Percentiles rank a stretch among this genome's conserved stretches.
Conservation (phyloP, 2,113 vertebrate genomes). For the Columbina picui region DNA sequence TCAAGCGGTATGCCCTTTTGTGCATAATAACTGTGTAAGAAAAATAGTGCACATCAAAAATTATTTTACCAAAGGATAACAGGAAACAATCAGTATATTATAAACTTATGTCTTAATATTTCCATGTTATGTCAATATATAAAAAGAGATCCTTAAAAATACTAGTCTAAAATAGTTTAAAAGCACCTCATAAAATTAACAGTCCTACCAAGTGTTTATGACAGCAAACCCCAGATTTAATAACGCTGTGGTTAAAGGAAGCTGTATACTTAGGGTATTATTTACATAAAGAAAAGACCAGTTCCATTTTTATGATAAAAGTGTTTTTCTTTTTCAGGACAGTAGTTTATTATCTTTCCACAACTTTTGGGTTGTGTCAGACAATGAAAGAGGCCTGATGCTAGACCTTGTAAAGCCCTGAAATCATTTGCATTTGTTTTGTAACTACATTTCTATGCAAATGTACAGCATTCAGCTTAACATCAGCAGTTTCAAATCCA, state of each 20-base stretch:
- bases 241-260: neutral
- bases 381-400: neutral
- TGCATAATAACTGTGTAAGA: neutral
- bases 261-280: neutral
- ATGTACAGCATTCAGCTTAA: constrained; percentile 7
- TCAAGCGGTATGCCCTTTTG: neutral
- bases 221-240: constrained; percentile 24
- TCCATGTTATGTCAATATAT: neutral
- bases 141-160: constrained; percentile 14
- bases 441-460: constrained; percentile 58
- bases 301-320: neutral
- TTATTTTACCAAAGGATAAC: neutral
- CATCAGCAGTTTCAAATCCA: constrained; percentile 40
- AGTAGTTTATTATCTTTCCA: neutral
- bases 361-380: neutral
- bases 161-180: neutral
- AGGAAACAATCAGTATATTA: neutral
- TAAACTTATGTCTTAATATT: neutral
- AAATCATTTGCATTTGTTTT: constrained; percentile 61
- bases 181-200: constrained; percentile 39
- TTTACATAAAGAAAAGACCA: constrained; percentile 1
- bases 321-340: neutral
- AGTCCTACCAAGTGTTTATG: constrained; percentile 34
- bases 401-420: neutral
- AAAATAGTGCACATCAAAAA: neutral